A percentile compares a stretch with the other conserved stretches of the same genome.
Conservation (phyloP, 2,797 vertebrate genomes). For the Hypotaenidia philippensis region DNA sequence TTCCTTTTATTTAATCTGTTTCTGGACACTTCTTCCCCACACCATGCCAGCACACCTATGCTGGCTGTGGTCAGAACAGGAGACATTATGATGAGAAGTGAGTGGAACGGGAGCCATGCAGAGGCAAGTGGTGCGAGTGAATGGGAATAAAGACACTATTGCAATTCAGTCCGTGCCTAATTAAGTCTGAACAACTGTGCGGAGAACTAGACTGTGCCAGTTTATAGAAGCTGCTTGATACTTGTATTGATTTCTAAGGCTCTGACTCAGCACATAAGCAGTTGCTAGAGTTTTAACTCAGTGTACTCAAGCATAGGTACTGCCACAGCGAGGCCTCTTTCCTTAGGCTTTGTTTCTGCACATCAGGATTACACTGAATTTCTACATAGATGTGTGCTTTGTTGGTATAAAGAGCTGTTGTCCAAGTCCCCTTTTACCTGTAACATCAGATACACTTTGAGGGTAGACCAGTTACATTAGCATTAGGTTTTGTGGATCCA, state of each 20-base stretch:
- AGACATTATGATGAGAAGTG: accelerated
- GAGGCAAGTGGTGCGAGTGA: neutral
- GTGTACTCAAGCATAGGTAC: neutral
- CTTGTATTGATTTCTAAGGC: slow-evolving; percentile 12
- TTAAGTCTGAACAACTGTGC: neutral
- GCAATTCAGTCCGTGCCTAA: neutral
- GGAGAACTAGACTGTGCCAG: neutral
- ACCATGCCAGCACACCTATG: neutral
- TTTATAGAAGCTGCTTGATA: neutral
- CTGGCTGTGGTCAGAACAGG: neutral
- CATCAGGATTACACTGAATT: neutral
- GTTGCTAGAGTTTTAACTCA: neutral
- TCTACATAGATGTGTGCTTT: neutral
- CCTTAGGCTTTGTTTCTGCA: neutral
- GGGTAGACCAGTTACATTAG: neutral
- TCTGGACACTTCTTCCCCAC: neutral
- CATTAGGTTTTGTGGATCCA: neutral
- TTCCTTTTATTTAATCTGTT: neutral
- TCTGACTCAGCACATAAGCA: slow-evolving; percentile 19
- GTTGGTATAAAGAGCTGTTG: neutral
- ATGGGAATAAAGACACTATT: neutral
- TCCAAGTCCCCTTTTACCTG: neutral
- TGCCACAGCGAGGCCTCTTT: neutral
- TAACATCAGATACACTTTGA: neutral
- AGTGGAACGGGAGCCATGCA: neutral